Conservation (phyloP, 1,140 invertebrate genomes). For the Sesamia nonagrioides region DNA sequence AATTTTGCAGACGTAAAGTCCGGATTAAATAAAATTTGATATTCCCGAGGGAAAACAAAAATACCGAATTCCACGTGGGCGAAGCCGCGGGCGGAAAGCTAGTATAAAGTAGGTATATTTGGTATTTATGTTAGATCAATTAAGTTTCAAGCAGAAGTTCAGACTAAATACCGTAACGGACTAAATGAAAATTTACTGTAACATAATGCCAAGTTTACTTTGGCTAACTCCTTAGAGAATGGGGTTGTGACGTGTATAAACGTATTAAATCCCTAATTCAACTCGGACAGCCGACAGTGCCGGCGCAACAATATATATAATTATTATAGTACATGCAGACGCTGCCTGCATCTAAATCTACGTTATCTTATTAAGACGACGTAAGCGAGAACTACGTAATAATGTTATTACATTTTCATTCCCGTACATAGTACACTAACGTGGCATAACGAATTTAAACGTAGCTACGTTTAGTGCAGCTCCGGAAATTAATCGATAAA, state of each 20-base stretch:
- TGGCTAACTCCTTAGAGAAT: constrained; percentile 2
- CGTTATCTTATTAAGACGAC: constrained; percentile 28
- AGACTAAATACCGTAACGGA: background rate
- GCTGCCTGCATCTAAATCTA: constrained; percentile 31
- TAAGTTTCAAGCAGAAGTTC: background rate
- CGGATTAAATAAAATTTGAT: no score
- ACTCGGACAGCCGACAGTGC: background rate
- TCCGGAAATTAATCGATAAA: constrained; percentile 34
- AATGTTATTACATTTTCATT: constrained; percentile 37
- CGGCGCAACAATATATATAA: constrained; percentile 14
- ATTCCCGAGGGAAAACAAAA: background rate
- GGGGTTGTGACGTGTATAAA: constrained; percentile 16
- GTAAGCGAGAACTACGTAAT: constrained; percentile 9
- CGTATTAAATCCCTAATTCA: constrained; percentile 1
- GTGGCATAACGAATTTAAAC: constrained; percentile 3
- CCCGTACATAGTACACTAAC: background rate
- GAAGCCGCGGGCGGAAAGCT: no score
- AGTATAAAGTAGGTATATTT: background rate
- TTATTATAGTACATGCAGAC: constrained; percentile 8
- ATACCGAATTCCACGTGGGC: background rate
- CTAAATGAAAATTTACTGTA: background rate
- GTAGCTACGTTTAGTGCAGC: constrained; percentile 22
- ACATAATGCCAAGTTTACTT: background rate
- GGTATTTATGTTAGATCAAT: background rate
- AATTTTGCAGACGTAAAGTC: no score